Percentiles rank a stretch among this genome's conserved stretches.
Evolutionary conservation across 2,113 vertebrate species (phyloP).

Genomic region (Equus quagga): DNA sequence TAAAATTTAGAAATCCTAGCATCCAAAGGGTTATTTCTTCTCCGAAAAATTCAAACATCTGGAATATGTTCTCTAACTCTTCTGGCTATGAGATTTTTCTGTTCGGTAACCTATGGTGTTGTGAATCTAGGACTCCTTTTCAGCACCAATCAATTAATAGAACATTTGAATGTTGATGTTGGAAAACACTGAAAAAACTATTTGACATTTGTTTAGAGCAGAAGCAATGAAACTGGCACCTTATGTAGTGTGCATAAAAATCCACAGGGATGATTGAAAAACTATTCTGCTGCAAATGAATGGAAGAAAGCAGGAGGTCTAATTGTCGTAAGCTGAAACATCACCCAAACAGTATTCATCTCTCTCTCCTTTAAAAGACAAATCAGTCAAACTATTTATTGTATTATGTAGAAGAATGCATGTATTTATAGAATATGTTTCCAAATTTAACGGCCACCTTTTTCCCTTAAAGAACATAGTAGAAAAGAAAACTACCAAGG

Average conservation of each 20-base stretch:
- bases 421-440: conserved; percentile 20
- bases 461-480: not conserved
- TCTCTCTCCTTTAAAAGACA: not conserved
- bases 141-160: not conserved
- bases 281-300: not conserved
- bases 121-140: conserved; percentile 30
- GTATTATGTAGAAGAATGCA: not conserved
- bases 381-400: not conserved
- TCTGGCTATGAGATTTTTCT: not conserved
- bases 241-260: not conserved
- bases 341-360: not conserved
- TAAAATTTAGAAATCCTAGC: not conserved
- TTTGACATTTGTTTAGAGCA: conserved; percentile 9
- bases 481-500: not conserved
- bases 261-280: not conserved
- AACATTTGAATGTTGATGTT: conserved; percentile 31
- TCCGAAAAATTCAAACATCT: conserved; percentile 27
- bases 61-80: conserved; percentile 20
- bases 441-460: not conserved
- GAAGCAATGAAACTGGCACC: not conserved
- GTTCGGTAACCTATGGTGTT: not conserved
- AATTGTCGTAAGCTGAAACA: not conserved
- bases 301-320: not conserved
- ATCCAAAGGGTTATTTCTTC: not conserved
- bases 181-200: not conserved